Evolutionary conservation across 2,113 vertebrate genomes (phyloP).

Genomic region (Struthidea cinerea): DNA sequence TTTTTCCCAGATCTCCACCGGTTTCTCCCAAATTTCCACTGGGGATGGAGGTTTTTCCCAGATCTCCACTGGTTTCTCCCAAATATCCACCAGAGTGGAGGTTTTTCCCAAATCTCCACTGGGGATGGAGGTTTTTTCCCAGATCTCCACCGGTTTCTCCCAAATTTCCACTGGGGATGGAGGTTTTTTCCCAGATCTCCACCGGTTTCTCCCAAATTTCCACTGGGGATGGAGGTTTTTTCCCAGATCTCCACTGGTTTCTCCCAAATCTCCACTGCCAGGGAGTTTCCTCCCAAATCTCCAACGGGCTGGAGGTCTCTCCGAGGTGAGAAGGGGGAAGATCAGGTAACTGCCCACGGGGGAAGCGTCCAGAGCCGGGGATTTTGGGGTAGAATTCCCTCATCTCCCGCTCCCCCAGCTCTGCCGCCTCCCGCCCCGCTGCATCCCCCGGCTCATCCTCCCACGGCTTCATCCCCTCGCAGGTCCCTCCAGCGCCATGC

Average conservation of each 20-base stretch:
- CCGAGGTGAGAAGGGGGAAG: background rate
- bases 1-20: background rate
- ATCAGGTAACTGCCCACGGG: background rate
- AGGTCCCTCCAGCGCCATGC: constrained; percentile 69
- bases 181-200: background rate
- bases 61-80: rapidly evolving
- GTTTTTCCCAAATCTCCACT: background rate
- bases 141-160: too few relatives aligned
- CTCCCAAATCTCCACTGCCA: background rate
- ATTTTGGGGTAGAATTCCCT: rapidly evolving
- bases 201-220: rapidly evolving
- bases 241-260: background rate
- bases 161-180: background rate
- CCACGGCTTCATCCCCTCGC: rapidly evolving
- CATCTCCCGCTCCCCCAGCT: background rate
- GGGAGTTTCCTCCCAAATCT: background rate
- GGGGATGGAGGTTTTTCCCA: background rate
- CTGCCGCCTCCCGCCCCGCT: background rate
- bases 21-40: background rate
- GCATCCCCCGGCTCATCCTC: rapidly evolving
- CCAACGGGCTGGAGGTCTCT: rapidly evolving
- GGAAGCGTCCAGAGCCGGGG: rapidly evolving
- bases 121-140: background rate
- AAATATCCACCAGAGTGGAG: background rate
- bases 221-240: rapidly evolving